phyloP scores from a whole-genome alignment of 2,888 invertebrate species.

The Polia nebulosa region DNA sequence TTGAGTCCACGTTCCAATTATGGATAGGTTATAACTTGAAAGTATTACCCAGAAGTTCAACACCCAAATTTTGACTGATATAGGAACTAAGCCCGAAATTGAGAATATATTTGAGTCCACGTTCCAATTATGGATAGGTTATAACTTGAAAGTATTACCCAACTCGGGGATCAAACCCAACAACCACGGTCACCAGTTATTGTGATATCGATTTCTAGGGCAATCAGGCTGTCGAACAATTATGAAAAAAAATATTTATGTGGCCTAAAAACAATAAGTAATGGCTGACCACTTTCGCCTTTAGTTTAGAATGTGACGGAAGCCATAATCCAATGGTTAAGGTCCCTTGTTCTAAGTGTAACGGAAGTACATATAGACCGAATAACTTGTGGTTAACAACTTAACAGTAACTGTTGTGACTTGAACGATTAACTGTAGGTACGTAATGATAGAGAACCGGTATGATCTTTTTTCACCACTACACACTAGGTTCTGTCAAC shows the following conservation, averaged over 20 bases:
- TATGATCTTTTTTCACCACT: not conserved
- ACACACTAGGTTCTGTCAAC: not conserved
- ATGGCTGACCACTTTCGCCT: constrained; percentile 29
- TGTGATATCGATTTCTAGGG: too few species aligned
- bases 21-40: too few species aligned
- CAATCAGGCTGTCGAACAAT: not conserved
- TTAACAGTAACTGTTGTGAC: constrained; percentile 2
- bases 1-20: too few species aligned
- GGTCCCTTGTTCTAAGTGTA: constrained; percentile 22
- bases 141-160: too few species aligned
- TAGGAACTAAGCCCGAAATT: too few species aligned
- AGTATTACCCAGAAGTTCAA: too few species aligned
- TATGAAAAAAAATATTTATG: not conserved
- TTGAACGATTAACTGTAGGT: constrained; percentile 4
- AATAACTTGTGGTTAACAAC: constrained; percentile 12
- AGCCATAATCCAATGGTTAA: constrained; percentile 12
- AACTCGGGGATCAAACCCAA: too few species aligned
- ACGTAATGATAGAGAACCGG: not conserved
- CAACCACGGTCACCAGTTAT: too few species aligned
- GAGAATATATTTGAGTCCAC: too few species aligned
- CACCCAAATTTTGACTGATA: too few species aligned
- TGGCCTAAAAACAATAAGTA: constrained; percentile 4
- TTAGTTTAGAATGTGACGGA: constrained; percentile 11
- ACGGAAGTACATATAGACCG: constrained; percentile 43
- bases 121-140: too few species aligned